phyloP scores from a whole-genome alignment of 2,888 invertebrate species.

The Hetaerina titia region DNA sequence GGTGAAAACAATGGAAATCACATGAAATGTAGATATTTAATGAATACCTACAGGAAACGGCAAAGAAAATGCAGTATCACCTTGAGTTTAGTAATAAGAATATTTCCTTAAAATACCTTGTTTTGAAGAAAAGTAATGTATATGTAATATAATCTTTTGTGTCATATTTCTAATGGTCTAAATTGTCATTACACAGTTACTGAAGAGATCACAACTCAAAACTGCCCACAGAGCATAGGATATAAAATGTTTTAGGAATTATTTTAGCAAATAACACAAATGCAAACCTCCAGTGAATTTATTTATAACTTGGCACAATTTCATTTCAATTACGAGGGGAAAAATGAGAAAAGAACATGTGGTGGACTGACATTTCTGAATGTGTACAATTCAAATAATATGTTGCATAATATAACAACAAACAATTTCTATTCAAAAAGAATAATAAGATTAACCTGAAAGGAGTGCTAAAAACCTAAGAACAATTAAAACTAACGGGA shows the following conservation, averaged over 20 bases:
- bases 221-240: not conserved
- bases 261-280: constrained; percentile 41
- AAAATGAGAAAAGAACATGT: not conserved
- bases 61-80: not conserved
- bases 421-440: not conserved
- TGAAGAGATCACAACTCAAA: not conserved
- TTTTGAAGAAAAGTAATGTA: no score
- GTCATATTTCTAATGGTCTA: not conserved
- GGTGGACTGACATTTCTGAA: not conserved
- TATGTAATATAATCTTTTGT: no score
- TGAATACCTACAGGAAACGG: not conserved
- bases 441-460: not conserved
- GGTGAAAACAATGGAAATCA: not conserved
- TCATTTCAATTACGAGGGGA: not conserved
- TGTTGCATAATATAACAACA: no score
- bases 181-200: not conserved
- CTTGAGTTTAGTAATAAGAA: not conserved
- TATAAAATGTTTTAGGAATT: not conserved
- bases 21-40: no score
- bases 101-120: no score
- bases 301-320: not conserved
- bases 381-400: not conserved
- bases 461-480: not conserved
- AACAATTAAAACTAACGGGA: not conserved
- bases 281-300: constrained; percentile 31